A percentile compares a stretch with the other conserved stretches of the same genome.
Evolutionary conservation across 92 coral and sea anemone species (phyloP).

Genomic region (Palythoa heliodiscus): DNA sequence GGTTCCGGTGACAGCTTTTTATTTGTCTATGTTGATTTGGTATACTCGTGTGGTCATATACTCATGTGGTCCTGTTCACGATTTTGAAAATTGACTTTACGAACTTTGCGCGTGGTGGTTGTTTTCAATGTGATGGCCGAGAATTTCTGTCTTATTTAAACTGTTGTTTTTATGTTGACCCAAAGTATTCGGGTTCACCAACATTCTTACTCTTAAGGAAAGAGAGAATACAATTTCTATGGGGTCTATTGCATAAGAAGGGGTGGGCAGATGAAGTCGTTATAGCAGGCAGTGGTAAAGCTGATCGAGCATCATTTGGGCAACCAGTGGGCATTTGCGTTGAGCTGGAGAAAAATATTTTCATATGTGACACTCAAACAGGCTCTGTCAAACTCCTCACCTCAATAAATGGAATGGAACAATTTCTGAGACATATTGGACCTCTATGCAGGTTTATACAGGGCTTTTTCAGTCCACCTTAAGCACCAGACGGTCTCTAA

Average conservation of each 20-base stretch:
- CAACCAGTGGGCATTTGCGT: constrained; percentile 66
- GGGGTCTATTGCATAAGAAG: constrained; percentile 32
- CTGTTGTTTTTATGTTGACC: background rate
- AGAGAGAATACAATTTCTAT: constrained; percentile 14
- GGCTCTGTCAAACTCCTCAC: constrained; percentile 55
- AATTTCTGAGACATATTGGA: constrained; percentile 50
- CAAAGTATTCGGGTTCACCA: background rate
- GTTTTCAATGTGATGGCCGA: background rate
- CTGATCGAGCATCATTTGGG: constrained; percentile 63
- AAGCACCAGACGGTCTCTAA: constrained; percentile 52
- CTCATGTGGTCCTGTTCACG: constrained; percentile 23
- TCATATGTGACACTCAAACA: constrained; percentile 57
- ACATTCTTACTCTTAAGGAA: background rate
- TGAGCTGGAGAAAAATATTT: constrained; percentile 56
- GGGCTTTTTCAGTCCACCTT: constrained; percentile 52
- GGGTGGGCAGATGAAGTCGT: constrained; percentile 51
- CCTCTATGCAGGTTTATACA: constrained; percentile 49
- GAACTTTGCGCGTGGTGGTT: background rate
- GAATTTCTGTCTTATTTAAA: background rate
- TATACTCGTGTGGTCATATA: background rate
- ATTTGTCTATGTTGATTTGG: background rate
- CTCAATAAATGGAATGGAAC: constrained; percentile 35
- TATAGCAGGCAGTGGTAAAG: constrained; percentile 58
- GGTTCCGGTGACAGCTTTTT: constrained; percentile 6
- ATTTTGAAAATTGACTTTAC: background rate